Percentiles rank a stretch among this genome's conserved stretches.
Conservation (phyloP, 2,797 vertebrate species). For the Molossus molossus region DNA sequence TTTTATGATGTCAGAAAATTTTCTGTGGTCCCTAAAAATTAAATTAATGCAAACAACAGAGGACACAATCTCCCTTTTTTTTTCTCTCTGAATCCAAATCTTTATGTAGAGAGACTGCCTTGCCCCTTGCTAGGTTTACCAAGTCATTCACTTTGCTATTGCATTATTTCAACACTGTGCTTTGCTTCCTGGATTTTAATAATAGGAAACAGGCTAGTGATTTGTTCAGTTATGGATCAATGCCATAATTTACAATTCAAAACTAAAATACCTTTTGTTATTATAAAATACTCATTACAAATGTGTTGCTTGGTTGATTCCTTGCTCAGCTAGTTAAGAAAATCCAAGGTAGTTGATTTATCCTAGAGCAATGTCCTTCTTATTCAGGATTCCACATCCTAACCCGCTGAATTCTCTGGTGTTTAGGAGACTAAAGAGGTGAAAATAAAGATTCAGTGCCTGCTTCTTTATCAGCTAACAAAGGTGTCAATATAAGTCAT, state of each 20-base stretch:
- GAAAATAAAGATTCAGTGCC: background rate
- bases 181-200: background rate
- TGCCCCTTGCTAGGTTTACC: background rate
- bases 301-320: slow-evolving; percentile 1
- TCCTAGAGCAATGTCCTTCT: background rate
- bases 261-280: slow-evolving; percentile 15
- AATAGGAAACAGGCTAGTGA: background rate
- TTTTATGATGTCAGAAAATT: slow-evolving; percentile 20
- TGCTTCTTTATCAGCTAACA: slow-evolving; percentile 1
- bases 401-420: background rate
- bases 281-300: background rate
- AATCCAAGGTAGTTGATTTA: background rate
- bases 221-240: slow-evolving; percentile 13
- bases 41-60: background rate
- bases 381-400: background rate
- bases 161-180: background rate
- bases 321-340: background rate
- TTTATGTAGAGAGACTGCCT: background rate
- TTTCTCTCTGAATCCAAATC: background rate
- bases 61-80: background rate
- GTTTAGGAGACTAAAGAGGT: background rate
- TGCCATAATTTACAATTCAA: slow-evolving; percentile 19
- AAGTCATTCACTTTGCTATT: background rate
- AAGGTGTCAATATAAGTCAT: background rate
- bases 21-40: background rate